These are phyloP conservation scores for Bos javanicus DNA, from an alignment of 2,113 vertebrate genomes.

Conservation along the genomic window DNA sequence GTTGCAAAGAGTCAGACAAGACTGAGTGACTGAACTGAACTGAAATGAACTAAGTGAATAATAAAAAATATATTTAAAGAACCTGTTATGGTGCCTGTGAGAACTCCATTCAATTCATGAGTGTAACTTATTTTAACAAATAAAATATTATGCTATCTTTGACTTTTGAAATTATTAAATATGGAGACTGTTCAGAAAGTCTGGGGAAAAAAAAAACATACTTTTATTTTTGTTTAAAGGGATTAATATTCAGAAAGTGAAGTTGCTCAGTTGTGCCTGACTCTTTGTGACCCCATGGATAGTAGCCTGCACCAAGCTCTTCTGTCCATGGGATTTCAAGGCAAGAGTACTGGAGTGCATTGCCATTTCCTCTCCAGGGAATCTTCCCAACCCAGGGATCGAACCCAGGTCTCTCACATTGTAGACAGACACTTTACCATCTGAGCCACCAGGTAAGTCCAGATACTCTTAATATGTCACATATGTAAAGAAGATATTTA, in stretches of 20 bases:
- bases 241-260: not conserved
- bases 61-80: not conserved
- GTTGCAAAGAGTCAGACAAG: too few species aligned
- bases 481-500: not conserved
- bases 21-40: too few species aligned
- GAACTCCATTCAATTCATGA: not conserved
- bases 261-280: fast-evolving
- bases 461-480: not conserved
- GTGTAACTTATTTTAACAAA: not conserved
- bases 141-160: not conserved
- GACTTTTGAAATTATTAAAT: not conserved
- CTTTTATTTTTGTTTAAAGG: not conserved
- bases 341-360: too few species aligned
- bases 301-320: too few species aligned
- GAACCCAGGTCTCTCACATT: too few species aligned
- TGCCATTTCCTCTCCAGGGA: too few species aligned
- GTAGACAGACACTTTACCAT: too few species aligned
- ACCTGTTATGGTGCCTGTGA: not conserved
- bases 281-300: too few species aligned
- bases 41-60: not conserved
- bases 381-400: too few species aligned
- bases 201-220: not conserved
- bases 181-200: not conserved
- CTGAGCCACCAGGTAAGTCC: not conserved
- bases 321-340: too few species aligned